Base-by-base conservation (phyloP, 2,113 vertebrate species). In the Ctenomys sociabilis region DNA sequence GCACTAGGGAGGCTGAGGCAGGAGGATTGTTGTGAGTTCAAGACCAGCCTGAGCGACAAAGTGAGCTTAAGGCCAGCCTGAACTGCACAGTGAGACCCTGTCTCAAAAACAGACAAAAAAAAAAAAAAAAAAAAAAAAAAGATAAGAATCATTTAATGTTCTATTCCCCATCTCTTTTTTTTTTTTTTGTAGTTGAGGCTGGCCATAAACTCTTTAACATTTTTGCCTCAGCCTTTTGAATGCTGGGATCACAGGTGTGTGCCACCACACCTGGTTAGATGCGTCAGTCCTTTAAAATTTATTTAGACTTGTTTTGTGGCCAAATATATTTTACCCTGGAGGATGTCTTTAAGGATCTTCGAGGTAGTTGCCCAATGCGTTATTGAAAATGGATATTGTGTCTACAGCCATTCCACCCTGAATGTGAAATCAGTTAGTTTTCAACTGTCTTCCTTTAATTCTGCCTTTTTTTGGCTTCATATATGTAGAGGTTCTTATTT, bases 401-500 rank as follows among this genome's bases (percentile, higher is more conserved):
- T 16, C 54, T 57, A 57, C 16, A 4, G 54, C 54, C 54, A 17
- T 57, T 17, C 14, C 16, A 57, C 54, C 54, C 54, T 57, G 54
- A 57, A 57, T 57, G 54, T 17, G 54, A 77, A 45, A 77, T 49
- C 22, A 54, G n/a, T 72, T 85, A 32, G 85, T 91, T 91, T 84
- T 66, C 61, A 95, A 52, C 30, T 90, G 45, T 64, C 40, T 77
- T 1, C 26, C 68, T 43, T 77, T 45, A 43, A 13, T 90, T 87
- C 66, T 91, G 83, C n/a, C 83, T n/a, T 95, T 96, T 95, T 73
- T 40, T 22, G 73, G 63, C 52, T 66, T 80, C 59, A 61, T 95
- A 28, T 26, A 57, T 92, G 64, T 82, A 57, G 63, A 43, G 70
- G 45, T 66, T 35, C 9, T 83, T 88, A 35, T 83, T 77, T 30